These are phyloP conservation scores for Drosophila putrida DNA, from an alignment of 2,888 invertebrate species.

Conservation along the genomic window DNA sequence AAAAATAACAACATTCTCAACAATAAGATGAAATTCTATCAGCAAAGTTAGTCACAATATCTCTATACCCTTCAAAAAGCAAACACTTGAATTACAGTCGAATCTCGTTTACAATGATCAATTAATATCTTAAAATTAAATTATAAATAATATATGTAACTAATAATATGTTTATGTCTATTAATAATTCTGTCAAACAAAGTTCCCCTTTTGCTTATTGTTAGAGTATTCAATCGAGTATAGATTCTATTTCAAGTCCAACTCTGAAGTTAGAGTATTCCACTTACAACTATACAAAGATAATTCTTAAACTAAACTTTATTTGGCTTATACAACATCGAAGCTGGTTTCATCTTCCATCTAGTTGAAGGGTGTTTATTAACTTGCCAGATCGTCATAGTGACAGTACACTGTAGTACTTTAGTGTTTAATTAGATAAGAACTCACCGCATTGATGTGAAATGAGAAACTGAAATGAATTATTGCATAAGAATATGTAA, in stretches of 20 bases:
- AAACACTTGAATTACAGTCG: neutral
- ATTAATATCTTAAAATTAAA: too few relatives aligned
- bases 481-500: conserved; percentile 33
- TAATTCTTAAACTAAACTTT: too few relatives aligned
- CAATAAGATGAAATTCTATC: conserved; percentile 9
- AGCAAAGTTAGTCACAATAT: neutral
- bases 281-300: too few relatives aligned
- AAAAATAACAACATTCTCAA: neutral
- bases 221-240: too few relatives aligned
- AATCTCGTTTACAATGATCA: neutral
- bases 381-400: neutral
- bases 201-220: too few relatives aligned
- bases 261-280: too few relatives aligned
- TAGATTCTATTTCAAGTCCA: too few relatives aligned
- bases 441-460: neutral
- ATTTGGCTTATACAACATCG: too few relatives aligned
- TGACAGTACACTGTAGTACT: neutral
- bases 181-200: too few relatives aligned
- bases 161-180: neutral
- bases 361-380: neutral
- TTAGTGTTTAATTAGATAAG: neutral
- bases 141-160: neutral
- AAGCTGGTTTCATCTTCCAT: neutral
- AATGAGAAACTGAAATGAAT: conserved; percentile 5
- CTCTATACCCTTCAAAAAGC: neutral